These are phyloP conservation scores for Drosophila punjabiensis DNA, from an alignment of 1,140 invertebrate genomes.

Conservation along the genomic window DNA sequence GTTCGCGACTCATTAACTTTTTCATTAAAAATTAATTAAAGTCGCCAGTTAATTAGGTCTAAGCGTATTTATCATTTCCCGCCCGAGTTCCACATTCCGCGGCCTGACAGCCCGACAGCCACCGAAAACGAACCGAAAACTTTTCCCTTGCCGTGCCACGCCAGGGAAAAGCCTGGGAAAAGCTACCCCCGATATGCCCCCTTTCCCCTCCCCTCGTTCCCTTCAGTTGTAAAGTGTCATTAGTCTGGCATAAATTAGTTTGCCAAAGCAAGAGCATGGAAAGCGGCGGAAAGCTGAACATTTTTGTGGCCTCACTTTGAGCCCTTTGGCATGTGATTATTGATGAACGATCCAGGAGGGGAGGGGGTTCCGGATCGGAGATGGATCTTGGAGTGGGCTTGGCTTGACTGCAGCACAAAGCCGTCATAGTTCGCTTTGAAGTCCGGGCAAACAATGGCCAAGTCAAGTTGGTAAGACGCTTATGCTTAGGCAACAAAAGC, in stretches of 20 bases:
- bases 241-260: slow-evolving; percentile 84
- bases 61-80: slow-evolving; percentile 83
- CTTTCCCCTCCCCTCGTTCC: not conserved
- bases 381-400: slow-evolving; percentile 34
- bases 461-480: slow-evolving; percentile 48
- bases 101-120: slow-evolving; percentile 59
- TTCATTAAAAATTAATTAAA: slow-evolving; percentile 84
- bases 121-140: slow-evolving; percentile 68
- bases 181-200: not conserved
- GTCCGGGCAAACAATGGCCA: slow-evolving; percentile 53
- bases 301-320: slow-evolving; percentile 75
- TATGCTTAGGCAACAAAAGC: slow-evolving; percentile 69
- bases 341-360: slow-evolving; percentile 75
- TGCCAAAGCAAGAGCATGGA: slow-evolving; percentile 25
- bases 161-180: not conserved
- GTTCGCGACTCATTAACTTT: slow-evolving; percentile 81
- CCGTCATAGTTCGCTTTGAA: slow-evolving; percentile 49
- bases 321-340: slow-evolving; percentile 78
- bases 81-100: slow-evolving; percentile 62
- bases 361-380: slow-evolving; percentile 49
- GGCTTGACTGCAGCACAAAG: slow-evolving; percentile 34
- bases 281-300: slow-evolving; percentile 24
- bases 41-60: slow-evolving; percentile 83
- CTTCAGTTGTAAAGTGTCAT: slow-evolving; percentile 76
- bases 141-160: slow-evolving; percentile 43